Base-by-base conservation (phyloP, 2,113 vertebrate genomes). In the Vidua chalybeata region DNA sequence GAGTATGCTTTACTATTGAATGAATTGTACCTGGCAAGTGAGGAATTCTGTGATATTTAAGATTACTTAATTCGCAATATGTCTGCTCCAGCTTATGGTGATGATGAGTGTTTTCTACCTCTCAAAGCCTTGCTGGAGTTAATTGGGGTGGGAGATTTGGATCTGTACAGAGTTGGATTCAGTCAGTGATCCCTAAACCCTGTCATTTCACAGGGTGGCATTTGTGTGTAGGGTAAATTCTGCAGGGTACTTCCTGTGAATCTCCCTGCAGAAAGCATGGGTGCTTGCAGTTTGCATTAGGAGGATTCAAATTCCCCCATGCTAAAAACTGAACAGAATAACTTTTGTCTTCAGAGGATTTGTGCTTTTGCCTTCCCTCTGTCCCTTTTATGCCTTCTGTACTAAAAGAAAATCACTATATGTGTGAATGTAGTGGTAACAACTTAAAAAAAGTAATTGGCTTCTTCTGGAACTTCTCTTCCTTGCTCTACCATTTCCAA, bases 21-120 rank as follows among this genome's bases (percentile, higher is more conserved):
- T 26, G 2, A 68, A 84, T 63, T 31, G 30, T 75, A 82, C 58
- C 61, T 76, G 37, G 37, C 41, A 49, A 52, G 43, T 49, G 31
- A 87, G 37, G 26, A 52, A 45, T 81, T 66, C n/a, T 63, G 63
- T 74, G 33, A 74, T 51, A 39, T 15, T 67, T n/a, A 52, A 52
- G 30, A 63, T 45, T 31, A 37, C n/a, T 41, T 41, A 67, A 64
- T 12, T 78, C 19, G 56, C 24, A 55, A 5, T 59, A 78, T 0
- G 0, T 21, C 9, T 2, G 2, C 51, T 80, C 23, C 30, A 75
- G 19, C 13, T 85, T 76, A 37, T 0, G 1, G 77, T 52, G 52
- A 31, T 79, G 37, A 55, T 52, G 63, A 69, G 41, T 22, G 24
- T 58, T 68, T 75, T 68, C 41, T 61, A 45, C 11, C 11, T 89